Conservation (phyloP, 2,888 invertebrate species). For the Netelia fuscicornis region DNA sequence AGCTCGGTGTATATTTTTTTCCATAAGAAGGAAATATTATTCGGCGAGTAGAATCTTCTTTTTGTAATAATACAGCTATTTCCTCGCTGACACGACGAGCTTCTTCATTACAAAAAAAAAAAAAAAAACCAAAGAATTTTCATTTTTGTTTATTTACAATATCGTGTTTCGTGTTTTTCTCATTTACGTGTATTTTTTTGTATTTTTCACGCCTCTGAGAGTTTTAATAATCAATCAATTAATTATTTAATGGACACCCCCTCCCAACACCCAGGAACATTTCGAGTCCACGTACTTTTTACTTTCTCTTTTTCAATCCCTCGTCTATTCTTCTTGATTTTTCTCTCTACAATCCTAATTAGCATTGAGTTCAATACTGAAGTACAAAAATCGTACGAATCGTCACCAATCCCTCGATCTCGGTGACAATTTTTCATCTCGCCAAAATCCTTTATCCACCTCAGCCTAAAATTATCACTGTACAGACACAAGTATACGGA, state of each 20-base stretch:
- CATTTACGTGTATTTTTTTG: slow-evolving; percentile 37
- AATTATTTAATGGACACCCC: slow-evolving; percentile 50
- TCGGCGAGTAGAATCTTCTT: no score
- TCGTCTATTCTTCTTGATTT: background rate
- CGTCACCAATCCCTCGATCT: slow-evolving; percentile 34
- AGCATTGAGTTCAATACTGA: background rate
- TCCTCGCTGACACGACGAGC: background rate
- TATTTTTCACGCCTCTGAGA: slow-evolving; percentile 49
- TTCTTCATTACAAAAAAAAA: slow-evolving; percentile 31
- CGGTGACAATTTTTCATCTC: background rate
- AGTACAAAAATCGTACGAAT: slow-evolving; percentile 9
- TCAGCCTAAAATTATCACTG: background rate
- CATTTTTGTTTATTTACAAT: slow-evolving; percentile 31
- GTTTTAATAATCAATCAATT: slow-evolving; percentile 30
- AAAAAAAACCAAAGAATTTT: background rate
- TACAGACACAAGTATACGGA: slow-evolving; percentile 16
- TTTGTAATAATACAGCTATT: background rate
- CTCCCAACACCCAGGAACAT: background rate
- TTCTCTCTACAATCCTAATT: background rate
- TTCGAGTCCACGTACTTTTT: slow-evolving; percentile 37
- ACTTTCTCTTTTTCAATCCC: slow-evolving; percentile 14
- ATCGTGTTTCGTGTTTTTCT: slow-evolving; percentile 55
- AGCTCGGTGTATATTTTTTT: slow-evolving; percentile 46
- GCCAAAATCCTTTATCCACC: slow-evolving; percentile 19
- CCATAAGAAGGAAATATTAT: background rate